Evolutionary conservation across 92 coral and sea anemone species (phyloP).

Genomic region (Palythoa heliodiscus): DNA sequence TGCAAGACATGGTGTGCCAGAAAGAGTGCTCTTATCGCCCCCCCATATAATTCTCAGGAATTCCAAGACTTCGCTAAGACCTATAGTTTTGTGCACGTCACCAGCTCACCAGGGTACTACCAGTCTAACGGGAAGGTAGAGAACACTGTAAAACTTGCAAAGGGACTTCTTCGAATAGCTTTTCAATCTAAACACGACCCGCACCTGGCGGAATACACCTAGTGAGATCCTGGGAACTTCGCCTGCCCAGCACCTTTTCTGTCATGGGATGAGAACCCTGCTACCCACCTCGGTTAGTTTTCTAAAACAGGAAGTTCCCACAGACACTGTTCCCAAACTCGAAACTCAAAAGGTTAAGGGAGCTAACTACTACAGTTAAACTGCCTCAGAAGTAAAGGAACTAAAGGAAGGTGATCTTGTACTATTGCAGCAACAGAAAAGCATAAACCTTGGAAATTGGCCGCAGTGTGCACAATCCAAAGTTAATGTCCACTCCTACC

Average conservation of each 20-base stretch:
- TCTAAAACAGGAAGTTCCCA: constrained; percentile 11
- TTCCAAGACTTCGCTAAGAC: constrained; percentile 22
- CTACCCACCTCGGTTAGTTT: not conserved
- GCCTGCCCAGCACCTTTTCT: not conserved
- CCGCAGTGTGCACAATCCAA: constrained; percentile 22
- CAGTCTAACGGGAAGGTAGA: not conserved
- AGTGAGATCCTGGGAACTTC: constrained; percentile 3
- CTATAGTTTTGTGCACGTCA: not conserved
- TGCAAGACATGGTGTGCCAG: constrained; percentile 24
- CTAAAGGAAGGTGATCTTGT: constrained; percentile 24
- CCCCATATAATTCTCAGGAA: constrained; percentile 8
- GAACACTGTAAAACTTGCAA: constrained; percentile 1
- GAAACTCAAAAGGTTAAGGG: constrained; percentile 5
- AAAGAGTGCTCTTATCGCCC: constrained; percentile 7
- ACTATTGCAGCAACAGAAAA: constrained; percentile 15
- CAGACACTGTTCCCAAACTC: constrained; percentile 21
- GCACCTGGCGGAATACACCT: constrained; percentile 1
- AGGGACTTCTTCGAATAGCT: not conserved
- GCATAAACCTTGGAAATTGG: constrained; percentile 16
- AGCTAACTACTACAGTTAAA: constrained; percentile 3
- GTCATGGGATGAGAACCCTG: not conserved
- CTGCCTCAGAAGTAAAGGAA: constrained; percentile 5
- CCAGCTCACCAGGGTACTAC: not conserved
- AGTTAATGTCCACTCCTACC: constrained; percentile 21
- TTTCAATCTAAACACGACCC: not conserved